Evolutionary conservation across 2,797 vertebrate genomes (phyloP).

Genomic region (Chaenodraco wilsoni): DNA sequence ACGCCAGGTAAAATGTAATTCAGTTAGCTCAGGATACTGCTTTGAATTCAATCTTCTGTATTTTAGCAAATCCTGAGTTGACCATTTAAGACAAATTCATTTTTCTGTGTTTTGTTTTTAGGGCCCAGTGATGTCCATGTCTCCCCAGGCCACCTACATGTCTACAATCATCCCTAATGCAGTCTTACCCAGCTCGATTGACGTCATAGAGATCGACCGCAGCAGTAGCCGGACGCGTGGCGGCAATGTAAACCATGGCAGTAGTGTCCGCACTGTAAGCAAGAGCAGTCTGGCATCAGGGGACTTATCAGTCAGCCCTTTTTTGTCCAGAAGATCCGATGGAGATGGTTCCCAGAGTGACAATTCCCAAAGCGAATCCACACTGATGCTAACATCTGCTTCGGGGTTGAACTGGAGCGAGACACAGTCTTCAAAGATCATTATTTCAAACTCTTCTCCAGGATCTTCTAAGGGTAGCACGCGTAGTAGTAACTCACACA

Average conservation of each 20-base stretch:
- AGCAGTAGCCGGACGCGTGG: slow-evolving; percentile 81
- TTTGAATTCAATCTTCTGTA: not conserved
- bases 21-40: not conserved
- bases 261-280: slow-evolving; percentile 83
- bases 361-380: slow-evolving; percentile 83
- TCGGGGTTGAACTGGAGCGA: slow-evolving; percentile 90
- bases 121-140: slow-evolving; percentile 96
- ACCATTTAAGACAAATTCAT: slow-evolving; percentile 1
- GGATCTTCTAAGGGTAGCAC: slow-evolving; percentile 87
- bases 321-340: slow-evolving; percentile 86
- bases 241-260: slow-evolving; percentile 50
- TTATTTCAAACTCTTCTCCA: slow-evolving; percentile 90
- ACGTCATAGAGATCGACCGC: slow-evolving; percentile 92
- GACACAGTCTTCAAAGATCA: slow-evolving; percentile 92
- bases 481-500: slow-evolving; percentile 49
- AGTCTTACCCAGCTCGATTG: slow-evolving; percentile 90
- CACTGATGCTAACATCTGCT: slow-evolving; percentile 35
- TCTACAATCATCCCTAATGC: slow-evolving; percentile 98
- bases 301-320: slow-evolving; percentile 85
- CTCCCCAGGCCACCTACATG: slow-evolving; percentile 96
- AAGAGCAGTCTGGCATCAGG: slow-evolving; percentile 86
- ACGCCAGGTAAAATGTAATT: slow-evolving; percentile 67
- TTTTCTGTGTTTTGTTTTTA: slow-evolving; percentile 33
- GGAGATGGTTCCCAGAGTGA: slow-evolving; percentile 71
- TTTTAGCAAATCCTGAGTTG: not conserved